Base-by-base conservation (phyloP, 2,888 invertebrate species). In the Meteorus colon region DNA sequence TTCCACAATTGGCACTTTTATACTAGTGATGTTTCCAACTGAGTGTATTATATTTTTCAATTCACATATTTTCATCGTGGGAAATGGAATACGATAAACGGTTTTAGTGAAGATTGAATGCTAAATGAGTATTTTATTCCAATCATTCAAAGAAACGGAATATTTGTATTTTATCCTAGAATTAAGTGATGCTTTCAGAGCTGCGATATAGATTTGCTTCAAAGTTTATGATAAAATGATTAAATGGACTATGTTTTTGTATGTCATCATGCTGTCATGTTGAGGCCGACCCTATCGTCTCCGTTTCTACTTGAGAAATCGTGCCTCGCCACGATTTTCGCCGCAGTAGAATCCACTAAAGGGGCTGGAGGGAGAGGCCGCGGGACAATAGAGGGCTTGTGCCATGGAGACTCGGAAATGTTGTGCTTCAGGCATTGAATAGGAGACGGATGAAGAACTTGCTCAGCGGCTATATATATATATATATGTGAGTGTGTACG, bases 361-460 rank as follows among this genome's bases (percentile, higher is more conserved):
- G 73, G 51, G 70, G 77, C 19, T 37, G 48, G 77, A 73, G 77
- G 75, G 71, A 45, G 67, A 41, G 72, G 60, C 45, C 65, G 45
- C 37, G 55, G 66, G 66, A 73, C 67, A 74, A 76, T 71, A 69
- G 74, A 70, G 62, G 45, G 68, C 45, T 68, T 79, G 81, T 55
- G 81, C 84, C 84, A 82, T 82, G 80, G 85, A 86, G 87, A 88
- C 84, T 87, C 87, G 88, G 87, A 88, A 88, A 88, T 85, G 88
- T 88, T 85, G 87, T 83, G 85, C 83, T 81, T 79, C 82, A 79
- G 79, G 45, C 78, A 79, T 81, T 88, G 85, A 88, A 88, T 88
- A 82, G 86, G 84, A 88, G 86, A 87, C 87, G 88, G 84, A 88
- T 87, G 87, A 87, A 85, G 85, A 88, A 85, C 85, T 83, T 82